These are phyloP conservation scores for Stomatorhinus ivindoensis DNA, from an alignment of 2,113 vertebrate genomes.

Conservation along the genomic window DNA sequence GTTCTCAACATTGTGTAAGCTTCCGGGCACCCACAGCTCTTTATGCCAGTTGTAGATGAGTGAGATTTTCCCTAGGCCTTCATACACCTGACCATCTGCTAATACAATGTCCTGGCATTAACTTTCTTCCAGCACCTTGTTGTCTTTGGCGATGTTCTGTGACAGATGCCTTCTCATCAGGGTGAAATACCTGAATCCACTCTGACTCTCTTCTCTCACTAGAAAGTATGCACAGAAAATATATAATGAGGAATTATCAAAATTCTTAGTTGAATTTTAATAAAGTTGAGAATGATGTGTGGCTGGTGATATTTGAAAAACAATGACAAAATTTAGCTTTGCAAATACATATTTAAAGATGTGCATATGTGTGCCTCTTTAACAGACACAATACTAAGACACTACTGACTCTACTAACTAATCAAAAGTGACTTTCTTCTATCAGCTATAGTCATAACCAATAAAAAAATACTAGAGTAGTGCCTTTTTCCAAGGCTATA, in stretches of 20 bases:
- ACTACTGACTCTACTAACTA: not conserved
- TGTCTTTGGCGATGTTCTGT: not conserved
- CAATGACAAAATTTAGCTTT: not conserved
- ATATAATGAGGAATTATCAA: not conserved
- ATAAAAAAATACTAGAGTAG: not conserved
- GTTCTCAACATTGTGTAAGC: not conserved
- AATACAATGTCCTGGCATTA: not conserved
- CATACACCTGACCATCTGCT: conserved; percentile 1
- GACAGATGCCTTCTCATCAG: conserved; percentile 7
- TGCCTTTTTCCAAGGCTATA: not conserved
- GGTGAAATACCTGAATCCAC: not conserved
- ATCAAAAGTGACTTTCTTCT: not conserved
- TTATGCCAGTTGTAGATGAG: not conserved
- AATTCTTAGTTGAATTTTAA: not conserved
- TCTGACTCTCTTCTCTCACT: not conserved
- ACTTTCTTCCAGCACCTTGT: not conserved
- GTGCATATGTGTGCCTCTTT: not conserved
- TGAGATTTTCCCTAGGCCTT: not conserved
- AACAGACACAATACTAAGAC: not conserved
- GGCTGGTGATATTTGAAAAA: not conserved
- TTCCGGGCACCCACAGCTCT: not conserved
- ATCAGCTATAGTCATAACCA: not conserved
- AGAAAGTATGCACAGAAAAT: not conserved
- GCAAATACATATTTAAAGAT: not conserved
- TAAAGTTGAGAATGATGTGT: not conserved